A percentile compares a stretch with the other conserved stretches of the same genome.
phyloP scores from a whole-genome alignment of 1,140 invertebrate species.

The Drosophila triauraria region DNA sequence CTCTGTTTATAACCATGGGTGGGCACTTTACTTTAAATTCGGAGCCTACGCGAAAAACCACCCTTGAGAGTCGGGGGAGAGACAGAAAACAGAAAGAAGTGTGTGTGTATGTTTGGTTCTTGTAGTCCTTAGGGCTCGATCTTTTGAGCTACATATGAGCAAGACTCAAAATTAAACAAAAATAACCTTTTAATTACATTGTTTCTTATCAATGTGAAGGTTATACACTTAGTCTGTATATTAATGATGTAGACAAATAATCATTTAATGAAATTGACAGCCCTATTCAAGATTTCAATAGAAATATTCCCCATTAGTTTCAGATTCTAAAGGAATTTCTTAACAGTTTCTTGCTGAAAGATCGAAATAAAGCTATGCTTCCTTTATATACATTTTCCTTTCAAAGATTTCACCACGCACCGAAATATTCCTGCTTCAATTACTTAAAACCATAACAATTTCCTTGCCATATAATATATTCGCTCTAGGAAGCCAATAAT shows the following conservation, averaged over 20 bases:
- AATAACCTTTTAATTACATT: background rate
- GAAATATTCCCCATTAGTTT: background rate
- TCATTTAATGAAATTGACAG: background rate
- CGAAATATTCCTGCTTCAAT: background rate
- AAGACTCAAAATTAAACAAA: too few relatives aligned
- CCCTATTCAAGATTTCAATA: background rate
- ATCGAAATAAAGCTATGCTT: background rate
- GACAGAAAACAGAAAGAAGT: too few relatives aligned
- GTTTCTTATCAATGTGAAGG: conserved; percentile 13
- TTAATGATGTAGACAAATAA: background rate
- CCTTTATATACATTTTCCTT: background rate
- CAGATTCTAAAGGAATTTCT: too few relatives aligned
- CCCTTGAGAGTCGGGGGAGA: too few relatives aligned
- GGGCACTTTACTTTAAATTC: too few relatives aligned
- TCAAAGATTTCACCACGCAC: background rate
- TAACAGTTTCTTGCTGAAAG: too few relatives aligned
- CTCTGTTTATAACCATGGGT: too few relatives aligned
- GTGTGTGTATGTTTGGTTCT: too few relatives aligned
- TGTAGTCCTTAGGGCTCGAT: too few relatives aligned
- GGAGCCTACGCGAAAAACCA: background rate
- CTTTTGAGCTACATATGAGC: too few relatives aligned
- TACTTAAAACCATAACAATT: too few relatives aligned
- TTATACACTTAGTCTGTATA: background rate
- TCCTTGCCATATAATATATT: background rate
- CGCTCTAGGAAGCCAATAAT: conserved; percentile 4